Conservation (phyloP, 2,797 vertebrate genomes). For the Malurus leucopterus region DNA sequence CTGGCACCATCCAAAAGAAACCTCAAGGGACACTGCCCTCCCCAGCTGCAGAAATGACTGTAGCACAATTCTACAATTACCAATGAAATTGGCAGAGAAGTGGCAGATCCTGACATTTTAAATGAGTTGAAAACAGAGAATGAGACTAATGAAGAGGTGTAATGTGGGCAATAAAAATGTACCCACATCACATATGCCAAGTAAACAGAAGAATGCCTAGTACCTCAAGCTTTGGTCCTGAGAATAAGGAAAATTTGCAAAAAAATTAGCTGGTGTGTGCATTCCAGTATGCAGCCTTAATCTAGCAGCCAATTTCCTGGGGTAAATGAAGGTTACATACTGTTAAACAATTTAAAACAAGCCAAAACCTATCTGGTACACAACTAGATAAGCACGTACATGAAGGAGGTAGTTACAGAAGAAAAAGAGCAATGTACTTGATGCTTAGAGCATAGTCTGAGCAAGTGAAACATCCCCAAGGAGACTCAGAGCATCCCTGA, state of each 20-base stretch:
- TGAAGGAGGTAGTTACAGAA: background rate
- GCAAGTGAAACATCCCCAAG: background rate
- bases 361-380: background rate
- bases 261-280: background rate
- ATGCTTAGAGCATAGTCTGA: background rate
- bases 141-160: slow-evolving; percentile 46
- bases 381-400: background rate
- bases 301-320: background rate
- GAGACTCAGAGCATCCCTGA: background rate
- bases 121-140: slow-evolving; percentile 34
- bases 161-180: slow-evolving; percentile 49
- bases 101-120: slow-evolving; percentile 61
- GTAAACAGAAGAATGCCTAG: slow-evolving; percentile 26
- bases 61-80: background rate
- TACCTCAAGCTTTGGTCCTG: background rate
- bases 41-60: background rate
- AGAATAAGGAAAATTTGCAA: background rate
- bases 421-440: background rate
- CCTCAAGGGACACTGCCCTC: background rate
- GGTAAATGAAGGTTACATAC: background rate
- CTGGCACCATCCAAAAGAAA: background rate
- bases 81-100: slow-evolving; percentile 1
- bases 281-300: background rate
- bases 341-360: background rate
- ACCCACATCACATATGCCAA: slow-evolving; percentile 57